Conservation (phyloP, 2,113 vertebrate species). For the Lamprotornis superbus region DNA sequence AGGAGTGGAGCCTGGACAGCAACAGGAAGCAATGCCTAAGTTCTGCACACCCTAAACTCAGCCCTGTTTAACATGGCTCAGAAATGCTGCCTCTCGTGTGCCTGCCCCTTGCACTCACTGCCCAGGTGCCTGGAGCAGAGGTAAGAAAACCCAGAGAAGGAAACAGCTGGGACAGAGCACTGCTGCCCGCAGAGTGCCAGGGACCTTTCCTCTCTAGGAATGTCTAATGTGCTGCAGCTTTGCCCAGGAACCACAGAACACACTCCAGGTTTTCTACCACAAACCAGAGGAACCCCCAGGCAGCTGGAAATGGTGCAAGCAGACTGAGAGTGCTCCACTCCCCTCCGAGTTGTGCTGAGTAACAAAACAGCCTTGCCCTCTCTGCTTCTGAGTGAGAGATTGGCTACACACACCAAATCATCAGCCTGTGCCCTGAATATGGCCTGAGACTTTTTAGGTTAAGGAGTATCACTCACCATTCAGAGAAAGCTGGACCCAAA, state of each 20-base stretch:
- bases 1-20: background rate
- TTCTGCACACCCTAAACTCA: background rate
- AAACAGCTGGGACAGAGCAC: background rate
- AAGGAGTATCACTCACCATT: background rate
- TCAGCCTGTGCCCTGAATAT: background rate
- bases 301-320: background rate
- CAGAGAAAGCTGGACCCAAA: background rate
- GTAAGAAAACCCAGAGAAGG: background rate
- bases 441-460: background rate
- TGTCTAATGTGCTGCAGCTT: background rate
- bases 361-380: background rate
- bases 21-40: accelerated
- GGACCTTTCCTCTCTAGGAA: background rate
- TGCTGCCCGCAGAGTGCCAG: accelerated
- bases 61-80: accelerated
- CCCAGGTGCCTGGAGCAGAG: background rate
- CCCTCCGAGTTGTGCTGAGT: background rate
- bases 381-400: background rate
- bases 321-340: background rate
- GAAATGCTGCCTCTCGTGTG: accelerated
- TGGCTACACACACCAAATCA: background rate
- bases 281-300: background rate
- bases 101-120: background rate
- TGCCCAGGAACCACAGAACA: background rate
- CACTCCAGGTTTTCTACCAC: accelerated